A percentile compares a stretch with the other conserved stretches of the same genome.
These are phyloP conservation scores for Diorhabda elongata DNA, from an alignment of 1,140 invertebrate genomes.

Conservation along the genomic window DNA sequence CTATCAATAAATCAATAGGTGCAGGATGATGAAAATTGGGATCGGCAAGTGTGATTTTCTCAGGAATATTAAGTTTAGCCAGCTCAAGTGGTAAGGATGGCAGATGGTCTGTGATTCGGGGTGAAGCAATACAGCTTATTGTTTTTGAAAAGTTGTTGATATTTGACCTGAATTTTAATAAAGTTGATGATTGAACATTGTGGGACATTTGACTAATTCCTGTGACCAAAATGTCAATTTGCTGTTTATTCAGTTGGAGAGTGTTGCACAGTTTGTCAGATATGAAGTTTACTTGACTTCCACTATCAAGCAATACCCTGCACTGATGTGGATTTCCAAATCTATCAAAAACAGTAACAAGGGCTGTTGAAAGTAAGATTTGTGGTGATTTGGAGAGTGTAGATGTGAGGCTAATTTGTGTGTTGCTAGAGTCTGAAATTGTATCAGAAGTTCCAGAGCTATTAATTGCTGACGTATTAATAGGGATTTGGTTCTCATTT, in stretches of 20 bases:
- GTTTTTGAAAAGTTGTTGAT: slow-evolving; percentile 19
- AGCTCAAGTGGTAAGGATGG: slow-evolving; percentile 18
- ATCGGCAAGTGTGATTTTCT: slow-evolving; percentile 33
- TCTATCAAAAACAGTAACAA: slow-evolving; percentile 16
- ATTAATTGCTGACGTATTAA: too few relatives aligned
- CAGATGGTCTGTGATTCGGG: slow-evolving; percentile 25
- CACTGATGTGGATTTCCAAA: slow-evolving; percentile 5
- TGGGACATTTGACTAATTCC: slow-evolving; percentile 10
- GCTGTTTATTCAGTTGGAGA: slow-evolving; percentile 9
- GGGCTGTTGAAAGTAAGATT: slow-evolving; percentile 24
- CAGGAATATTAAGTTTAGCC: slow-evolving; percentile 26
- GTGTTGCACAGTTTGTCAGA: slow-evolving; percentile 13
- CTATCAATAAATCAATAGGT: slow-evolving; percentile 35
- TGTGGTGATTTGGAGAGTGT: background rate
- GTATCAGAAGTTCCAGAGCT: background rate
- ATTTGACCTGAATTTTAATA: slow-evolving; percentile 9
- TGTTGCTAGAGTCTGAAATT: too few relatives aligned
- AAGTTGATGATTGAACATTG: slow-evolving; percentile 4
- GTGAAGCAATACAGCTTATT: slow-evolving; percentile 20
- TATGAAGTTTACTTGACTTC: slow-evolving; percentile 12
- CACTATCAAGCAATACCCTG: slow-evolving; percentile 15
- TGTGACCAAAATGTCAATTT: slow-evolving; percentile 7
- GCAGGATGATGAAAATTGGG: slow-evolving; percentile 26
- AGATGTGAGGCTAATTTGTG: background rate
- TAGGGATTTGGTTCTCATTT: too few relatives aligned